Conservation (phyloP, 2,888 invertebrate genomes). For the Kuschelorhynchus macadamiae region DNA sequence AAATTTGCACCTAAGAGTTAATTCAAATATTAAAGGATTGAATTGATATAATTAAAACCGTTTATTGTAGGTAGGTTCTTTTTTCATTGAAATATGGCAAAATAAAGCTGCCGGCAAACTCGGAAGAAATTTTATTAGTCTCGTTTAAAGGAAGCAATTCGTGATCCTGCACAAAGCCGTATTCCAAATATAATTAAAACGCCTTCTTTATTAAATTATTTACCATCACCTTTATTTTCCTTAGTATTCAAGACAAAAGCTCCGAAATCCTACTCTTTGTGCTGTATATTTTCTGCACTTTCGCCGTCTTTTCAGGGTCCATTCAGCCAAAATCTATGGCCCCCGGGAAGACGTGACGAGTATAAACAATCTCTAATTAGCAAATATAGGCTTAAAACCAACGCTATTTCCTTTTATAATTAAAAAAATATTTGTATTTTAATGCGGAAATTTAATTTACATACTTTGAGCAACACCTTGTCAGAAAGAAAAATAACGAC, state of each 20-base stretch:
- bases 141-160: not conserved
- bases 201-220: constrained; percentile 22
- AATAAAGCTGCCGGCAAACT: no score
- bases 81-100: no score
- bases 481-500: no score
- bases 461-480: no score
- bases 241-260: constrained; percentile 25
- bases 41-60: no score
- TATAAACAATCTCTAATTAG: constrained; percentile 33
- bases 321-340: constrained; percentile 34
- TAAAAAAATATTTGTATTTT: no score
- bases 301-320: constrained; percentile 33
- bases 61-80: no score
- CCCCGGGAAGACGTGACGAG: constrained; percentile 23
- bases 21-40: no score
- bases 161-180: not conserved
- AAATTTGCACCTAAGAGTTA: no score
- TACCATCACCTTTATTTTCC: constrained; percentile 28
- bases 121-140: not conserved
- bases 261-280: constrained; percentile 24
- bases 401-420: constrained; percentile 17
- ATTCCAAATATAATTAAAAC: constrained; percentile 22
- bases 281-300: constrained; percentile 32
- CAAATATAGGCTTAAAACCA: constrained; percentile 20
- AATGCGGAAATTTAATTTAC: no score